Percentiles rank a stretch among this genome's conserved stretches.
Conservation (phyloP, 2,888 invertebrate genomes). For the Epinotia nisella region DNA sequence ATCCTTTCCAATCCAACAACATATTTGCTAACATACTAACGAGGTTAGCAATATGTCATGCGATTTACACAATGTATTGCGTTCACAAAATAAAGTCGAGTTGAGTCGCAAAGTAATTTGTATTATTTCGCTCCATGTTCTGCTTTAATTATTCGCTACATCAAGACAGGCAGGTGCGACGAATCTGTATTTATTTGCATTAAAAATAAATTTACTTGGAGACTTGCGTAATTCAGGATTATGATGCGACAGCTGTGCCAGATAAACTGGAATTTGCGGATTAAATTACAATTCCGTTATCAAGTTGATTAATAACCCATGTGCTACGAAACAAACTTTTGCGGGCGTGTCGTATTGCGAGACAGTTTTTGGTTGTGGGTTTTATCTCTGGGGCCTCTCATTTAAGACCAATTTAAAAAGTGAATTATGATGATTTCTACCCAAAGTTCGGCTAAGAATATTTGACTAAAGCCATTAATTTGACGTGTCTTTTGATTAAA, state of each 20-base stretch:
- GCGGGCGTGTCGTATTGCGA: conserved; percentile 15
- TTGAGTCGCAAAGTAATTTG: conserved; percentile 77
- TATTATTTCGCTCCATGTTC: conserved; percentile 79
- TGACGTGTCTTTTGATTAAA: no score
- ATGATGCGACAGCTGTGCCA: conserved; percentile 77
- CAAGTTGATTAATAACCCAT: conserved; percentile 66
- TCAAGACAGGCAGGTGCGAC: conserved; percentile 79
- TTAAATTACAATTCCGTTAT: conserved; percentile 74
- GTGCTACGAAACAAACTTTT: conserved; percentile 42
- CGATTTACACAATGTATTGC: conserved; percentile 41
- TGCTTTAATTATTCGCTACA: conserved; percentile 78
- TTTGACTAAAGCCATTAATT: background rate
- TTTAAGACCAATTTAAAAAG: background rate
- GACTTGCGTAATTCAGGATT: conserved; percentile 78
- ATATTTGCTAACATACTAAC: conserved; percentile 30
- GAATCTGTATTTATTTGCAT: conserved; percentile 83
- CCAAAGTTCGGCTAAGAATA: background rate
- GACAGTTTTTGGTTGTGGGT: conserved; percentile 15
- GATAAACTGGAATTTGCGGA: conserved; percentile 75
- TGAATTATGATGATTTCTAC: background rate
- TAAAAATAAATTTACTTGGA: conserved; percentile 78
- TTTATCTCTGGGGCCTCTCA: conserved; percentile 4
- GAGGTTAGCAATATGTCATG: conserved; percentile 35
- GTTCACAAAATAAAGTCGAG: conserved; percentile 69
- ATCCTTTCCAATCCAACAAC: conserved; percentile 20